A percentile compares a stretch with the other conserved stretches of the same genome.
These are phyloP conservation scores for Priocnemis perturbator DNA, from an alignment of 2,888 invertebrate species.

Conservation along the genomic window DNA sequence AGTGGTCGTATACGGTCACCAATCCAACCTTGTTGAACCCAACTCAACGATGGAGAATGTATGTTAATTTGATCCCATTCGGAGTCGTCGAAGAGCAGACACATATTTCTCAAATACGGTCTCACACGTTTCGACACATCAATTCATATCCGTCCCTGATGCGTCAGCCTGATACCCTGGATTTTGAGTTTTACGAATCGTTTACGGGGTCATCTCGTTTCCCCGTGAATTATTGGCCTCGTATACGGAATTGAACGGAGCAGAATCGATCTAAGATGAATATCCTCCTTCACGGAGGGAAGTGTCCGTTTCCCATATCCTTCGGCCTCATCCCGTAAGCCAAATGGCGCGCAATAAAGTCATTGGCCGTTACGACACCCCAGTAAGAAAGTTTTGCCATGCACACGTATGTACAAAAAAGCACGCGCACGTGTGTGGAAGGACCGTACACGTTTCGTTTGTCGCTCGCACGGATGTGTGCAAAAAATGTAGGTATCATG, in stretches of 20 bases:
- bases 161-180: background rate
- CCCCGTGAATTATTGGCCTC: slow-evolving; percentile 22
- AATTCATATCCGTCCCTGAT: slow-evolving; percentile 6
- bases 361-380: slow-evolving; percentile 44
- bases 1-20: too few species aligned
- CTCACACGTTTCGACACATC: background rate
- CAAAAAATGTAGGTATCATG: too few species aligned
- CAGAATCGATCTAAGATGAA: slow-evolving; percentile 24
- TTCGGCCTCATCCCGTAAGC: slow-evolving; percentile 25
- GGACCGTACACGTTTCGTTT: too few species aligned
- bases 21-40: too few species aligned
- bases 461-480: too few species aligned
- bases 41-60: too few species aligned
- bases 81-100: too few species aligned
- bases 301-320: slow-evolving; percentile 55
- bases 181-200: slow-evolving; percentile 19
- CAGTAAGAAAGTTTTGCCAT: too few species aligned
- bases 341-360: slow-evolving; percentile 54
- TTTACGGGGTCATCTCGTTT: background rate
- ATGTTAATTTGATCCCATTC: too few species aligned
- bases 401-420: too few species aligned
- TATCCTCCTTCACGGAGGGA: slow-evolving; percentile 34
- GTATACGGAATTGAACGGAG: slow-evolving; percentile 30
- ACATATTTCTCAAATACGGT: background rate
- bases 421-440: too few species aligned